Base-by-base conservation (phyloP, 1,140 invertebrate species). In the Mercenaria mercenaria region DNA sequence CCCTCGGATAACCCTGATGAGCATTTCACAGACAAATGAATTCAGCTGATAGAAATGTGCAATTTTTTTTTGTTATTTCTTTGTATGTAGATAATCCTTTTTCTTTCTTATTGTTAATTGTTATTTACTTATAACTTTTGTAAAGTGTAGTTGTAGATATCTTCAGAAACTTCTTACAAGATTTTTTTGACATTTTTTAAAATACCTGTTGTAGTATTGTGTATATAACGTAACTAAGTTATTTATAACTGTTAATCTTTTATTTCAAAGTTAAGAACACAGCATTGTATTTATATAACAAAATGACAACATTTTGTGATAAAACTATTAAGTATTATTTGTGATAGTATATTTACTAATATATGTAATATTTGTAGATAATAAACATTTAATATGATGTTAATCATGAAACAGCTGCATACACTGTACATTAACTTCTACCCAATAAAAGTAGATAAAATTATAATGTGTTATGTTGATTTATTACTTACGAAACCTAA, bases 381-480 rank as follows among this genome's bases (percentile, higher is more conserved):
- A 37, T 32, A 37, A 34, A 50, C 20, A n/a, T 59, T 41, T 37
- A 32, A 0, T 13, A 34, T 47, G n/a, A 52, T 64, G 18, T 29
- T 59, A 52, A 34, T 37, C 15, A 29, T 56, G 26, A 23, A 67
- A 26, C 64, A 52, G 61, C 87, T 88, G 64, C 87, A 82, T 89
- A 89, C 87, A 89, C 87, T 89, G 87, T 89, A 69, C 64, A 20
- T 82, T 18, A 89, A 89, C 87, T 87, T 87, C 64, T 43, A 41
- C n/a, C 20, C 29, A 34, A 79, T 87, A 87, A 87, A 87, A 39
- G 32, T 72, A 72, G 67, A 72, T 18, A 39, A 72, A 72, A 72
- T 39, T 20, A 29, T 72, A 6, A 2, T 37, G 34, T 41, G 34
- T 37, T 32, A 6, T 67, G 26, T 32, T 67, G 11, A 32, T 32